Evolutionary conservation across 2,888 invertebrate species (phyloP).

Genomic region (Argyra leucocephala): DNA sequence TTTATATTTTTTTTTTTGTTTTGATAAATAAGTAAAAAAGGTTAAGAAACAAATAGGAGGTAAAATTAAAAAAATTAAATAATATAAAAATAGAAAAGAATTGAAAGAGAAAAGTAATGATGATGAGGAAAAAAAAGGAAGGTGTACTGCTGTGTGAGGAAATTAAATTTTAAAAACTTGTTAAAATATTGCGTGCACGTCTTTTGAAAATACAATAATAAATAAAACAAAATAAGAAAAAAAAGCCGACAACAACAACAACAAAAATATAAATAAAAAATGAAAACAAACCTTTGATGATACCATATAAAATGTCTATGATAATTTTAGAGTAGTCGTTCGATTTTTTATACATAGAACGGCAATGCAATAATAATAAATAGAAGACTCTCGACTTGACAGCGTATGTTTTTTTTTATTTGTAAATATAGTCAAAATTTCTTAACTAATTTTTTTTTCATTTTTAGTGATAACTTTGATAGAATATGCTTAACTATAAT

Average conservation of each 20-base stretch:
- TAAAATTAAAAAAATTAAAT: neutral
- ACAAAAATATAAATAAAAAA: neutral
- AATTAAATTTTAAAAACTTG: neutral
- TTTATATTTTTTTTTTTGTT: neutral
- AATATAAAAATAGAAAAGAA: neutral
- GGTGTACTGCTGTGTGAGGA: neutral
- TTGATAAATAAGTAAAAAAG: neutral
- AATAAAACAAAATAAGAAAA: neutral
- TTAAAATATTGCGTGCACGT: constrained; percentile 6
- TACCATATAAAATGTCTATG: neutral
- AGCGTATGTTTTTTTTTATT: too few species aligned
- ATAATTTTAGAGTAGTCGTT: neutral
- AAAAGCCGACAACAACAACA: neutral
- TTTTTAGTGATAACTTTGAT: too few species aligned
- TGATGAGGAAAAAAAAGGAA: neutral
- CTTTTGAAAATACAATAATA: neutral
- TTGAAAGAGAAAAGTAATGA: neutral
- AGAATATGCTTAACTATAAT: too few species aligned
- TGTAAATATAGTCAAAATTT: too few species aligned
- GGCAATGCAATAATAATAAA: too few species aligned
- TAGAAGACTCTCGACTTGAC: too few species aligned
- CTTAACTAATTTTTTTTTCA: too few species aligned
- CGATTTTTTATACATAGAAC: too few species aligned
- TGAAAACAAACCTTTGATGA: neutral
- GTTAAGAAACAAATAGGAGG: neutral